Base-by-base conservation (phyloP, 2,797 vertebrate species). In the Syndactyla subalaris region DNA sequence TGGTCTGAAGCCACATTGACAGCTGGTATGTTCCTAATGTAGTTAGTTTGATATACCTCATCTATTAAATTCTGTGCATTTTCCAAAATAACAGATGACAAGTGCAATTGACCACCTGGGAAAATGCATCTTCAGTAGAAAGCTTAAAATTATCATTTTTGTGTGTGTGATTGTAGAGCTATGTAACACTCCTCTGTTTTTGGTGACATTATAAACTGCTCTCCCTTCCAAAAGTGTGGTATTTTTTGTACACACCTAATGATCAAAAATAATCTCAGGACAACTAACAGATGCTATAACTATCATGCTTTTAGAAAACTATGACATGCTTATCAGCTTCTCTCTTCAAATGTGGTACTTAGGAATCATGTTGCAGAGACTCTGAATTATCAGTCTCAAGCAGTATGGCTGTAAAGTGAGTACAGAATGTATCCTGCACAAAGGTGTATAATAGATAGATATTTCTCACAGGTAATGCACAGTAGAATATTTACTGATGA, bases 41-140 rank as follows among this genome's bases (percentile, higher is more conserved):
- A 97, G 96, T 98, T 98, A 98, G 96, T 97, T 97, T 98, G 97
- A 98, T 98, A 98, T 98, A 98, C 97, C 97, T 98, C 98, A 98
- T 98, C 97, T 98, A 98, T 98, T 98, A 98, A 98, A 97, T 97
- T 94, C 91, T 97, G 96, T 95, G 95, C 88, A 87, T 98, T 97
- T 97, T 98, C 97, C 97, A 98, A 97, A 98, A 98, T 98, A 98
- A 97, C 98, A 98, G 96, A 98, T 97, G 97, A 98, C 97, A 98
- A 98, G 96, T 97, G 89, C 97, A 98, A 97, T 96, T 96, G 97
- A 97, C 97, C 98, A 97, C 98, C 95, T 97, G 97, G 97, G 97
- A 98, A 97, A 98, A 97, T 66, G 83, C 76, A 97, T 93, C 96
- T 97, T 98, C 94, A 96, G 76, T 75, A 88, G 74, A 96, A 97